Conservation (phyloP, 2,797 vertebrate species). For the Clarias fuscus region DNA sequence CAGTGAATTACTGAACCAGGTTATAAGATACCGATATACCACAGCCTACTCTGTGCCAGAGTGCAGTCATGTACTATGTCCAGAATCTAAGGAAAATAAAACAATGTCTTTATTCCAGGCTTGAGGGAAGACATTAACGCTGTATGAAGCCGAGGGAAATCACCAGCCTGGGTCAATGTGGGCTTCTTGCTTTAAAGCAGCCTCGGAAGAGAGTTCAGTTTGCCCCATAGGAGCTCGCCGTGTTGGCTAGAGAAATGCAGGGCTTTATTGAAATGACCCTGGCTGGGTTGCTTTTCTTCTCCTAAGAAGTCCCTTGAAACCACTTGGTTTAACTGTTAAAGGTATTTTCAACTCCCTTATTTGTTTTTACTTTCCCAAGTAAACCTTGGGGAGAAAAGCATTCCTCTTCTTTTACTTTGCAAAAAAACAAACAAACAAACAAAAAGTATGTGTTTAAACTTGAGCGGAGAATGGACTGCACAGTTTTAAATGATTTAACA, state of each 20-base stretch:
- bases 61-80: neutral
- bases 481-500: too few species aligned
- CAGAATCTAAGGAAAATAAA: neutral
- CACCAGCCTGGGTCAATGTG: conserved; percentile 17
- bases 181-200: conserved; percentile 7
- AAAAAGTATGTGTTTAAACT: neutral
- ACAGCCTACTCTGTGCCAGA: neutral
- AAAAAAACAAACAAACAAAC: neutral
- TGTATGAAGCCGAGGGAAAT: conserved; percentile 1
- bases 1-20: neutral
- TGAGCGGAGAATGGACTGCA: neutral
- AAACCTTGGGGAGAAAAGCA: neutral
- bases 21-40: neutral
- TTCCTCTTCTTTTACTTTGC: neutral
- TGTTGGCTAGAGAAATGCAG: conserved; percentile 10
- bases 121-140: neutral
- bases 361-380: neutral
- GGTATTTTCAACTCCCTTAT: neutral
- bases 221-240: neutral
- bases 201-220: neutral
- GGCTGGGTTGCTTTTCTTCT: neutral
- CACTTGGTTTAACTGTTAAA: neutral
- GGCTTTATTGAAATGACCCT: conserved; percentile 29
- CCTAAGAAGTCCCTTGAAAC: conserved; percentile 2
- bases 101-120: neutral